A percentile compares a stretch with the other conserved stretches of the same genome.
Conservation (phyloP, 2,888 invertebrate species). For the Chaitophorus viminalis region DNA sequence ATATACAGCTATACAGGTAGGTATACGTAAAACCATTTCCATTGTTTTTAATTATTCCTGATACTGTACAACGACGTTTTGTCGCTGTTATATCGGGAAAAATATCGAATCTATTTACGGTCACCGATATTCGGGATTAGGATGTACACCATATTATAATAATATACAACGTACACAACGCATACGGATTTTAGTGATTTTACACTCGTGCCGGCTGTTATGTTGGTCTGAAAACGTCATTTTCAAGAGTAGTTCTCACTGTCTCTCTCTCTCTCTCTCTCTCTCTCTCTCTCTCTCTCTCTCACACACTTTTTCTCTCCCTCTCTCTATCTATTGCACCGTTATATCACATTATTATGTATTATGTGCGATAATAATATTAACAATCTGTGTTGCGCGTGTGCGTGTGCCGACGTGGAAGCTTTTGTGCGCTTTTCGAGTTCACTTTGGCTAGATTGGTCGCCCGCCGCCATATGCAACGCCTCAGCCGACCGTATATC, state of each 20-base stretch:
- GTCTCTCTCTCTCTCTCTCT: background rate
- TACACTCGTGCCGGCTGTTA: background rate
- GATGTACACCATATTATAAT: background rate
- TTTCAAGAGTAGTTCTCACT: background rate
- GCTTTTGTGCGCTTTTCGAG: conserved; percentile 14
- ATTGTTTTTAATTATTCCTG: no score
- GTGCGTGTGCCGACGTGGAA: background rate
- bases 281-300: no score
- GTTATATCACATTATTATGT: background rate
- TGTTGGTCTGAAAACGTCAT: background rate
- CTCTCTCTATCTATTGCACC: background rate
- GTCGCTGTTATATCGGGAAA: background rate
- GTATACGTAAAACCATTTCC: no score
- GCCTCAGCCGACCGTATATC: conserved; percentile 63
- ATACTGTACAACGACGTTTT: background rate
- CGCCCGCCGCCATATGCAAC: conserved; percentile 63
- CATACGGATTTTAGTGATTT: background rate
- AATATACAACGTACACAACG: background rate
- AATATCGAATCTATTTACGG: background rate
- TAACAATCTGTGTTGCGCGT: conserved; percentile 13
- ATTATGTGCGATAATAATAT: conserved; percentile 30
- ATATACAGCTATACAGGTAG: no score
- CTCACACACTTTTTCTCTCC: background rate
- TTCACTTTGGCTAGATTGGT: conserved; percentile 60
- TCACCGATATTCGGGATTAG: background rate